phyloP scores from a whole-genome alignment of 2,888 invertebrate genomes.

The Allygus modestus region DNA sequence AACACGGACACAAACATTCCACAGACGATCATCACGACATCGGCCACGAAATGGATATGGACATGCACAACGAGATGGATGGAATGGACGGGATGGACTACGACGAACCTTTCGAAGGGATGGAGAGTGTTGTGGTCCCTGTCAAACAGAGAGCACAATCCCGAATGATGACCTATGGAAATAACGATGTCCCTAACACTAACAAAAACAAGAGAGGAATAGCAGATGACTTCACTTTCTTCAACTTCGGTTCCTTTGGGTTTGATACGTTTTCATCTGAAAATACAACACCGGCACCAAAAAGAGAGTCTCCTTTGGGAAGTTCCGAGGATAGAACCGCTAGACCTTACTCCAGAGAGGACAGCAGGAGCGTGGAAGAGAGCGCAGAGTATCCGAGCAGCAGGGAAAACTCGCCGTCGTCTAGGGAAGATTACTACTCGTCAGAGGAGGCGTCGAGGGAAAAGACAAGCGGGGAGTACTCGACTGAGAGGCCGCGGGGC shows the following conservation, averaged over 20 bases:
- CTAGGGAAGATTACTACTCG: constrained; percentile 28
- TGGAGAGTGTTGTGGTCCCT: constrained; percentile 2
- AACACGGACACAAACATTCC: constrained; percentile 70
- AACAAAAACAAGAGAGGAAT: constrained; percentile 2
- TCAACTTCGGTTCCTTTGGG: constrained; percentile 30
- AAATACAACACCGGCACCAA: background rate
- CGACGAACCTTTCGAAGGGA: constrained; percentile 17
- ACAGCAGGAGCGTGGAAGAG: background rate
- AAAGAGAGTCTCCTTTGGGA: background rate
- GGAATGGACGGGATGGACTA: background rate
- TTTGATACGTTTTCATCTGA: constrained; percentile 28
- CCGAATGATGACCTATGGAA: background rate
- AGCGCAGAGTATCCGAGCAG: constrained; percentile 4
- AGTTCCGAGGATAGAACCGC: constrained; percentile 3
- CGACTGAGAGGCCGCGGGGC: background rate
- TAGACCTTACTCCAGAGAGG: constrained; percentile 10
- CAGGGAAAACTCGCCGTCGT: background rate
- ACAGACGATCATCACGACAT: constrained; percentile 68
- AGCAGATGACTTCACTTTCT: constrained; percentile 1
- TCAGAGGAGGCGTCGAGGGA: background rate
- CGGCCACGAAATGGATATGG: no score
- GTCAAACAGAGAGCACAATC: background rate
- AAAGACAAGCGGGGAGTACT: background rate
- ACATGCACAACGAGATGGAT: constrained; percentile 24
- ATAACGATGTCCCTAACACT: background rate